Evolutionary conservation across 2,797 vertebrate species (phyloP).

Genomic region (Chelon auratus): DNA sequence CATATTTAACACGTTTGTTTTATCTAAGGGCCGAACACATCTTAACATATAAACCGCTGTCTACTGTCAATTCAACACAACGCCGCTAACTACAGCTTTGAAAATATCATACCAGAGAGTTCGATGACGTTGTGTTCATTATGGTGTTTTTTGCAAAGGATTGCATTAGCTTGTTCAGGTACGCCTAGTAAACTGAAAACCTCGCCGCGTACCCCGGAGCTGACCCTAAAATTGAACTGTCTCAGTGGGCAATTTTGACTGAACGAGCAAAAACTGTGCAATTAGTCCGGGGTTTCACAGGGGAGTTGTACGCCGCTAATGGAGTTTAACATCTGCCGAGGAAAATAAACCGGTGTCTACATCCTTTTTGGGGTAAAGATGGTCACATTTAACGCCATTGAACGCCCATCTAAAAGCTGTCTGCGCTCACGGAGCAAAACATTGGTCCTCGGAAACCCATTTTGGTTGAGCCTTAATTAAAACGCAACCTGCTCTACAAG

Average conservation of each 20-base stretch:
- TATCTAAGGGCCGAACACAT: background rate
- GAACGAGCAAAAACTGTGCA: constrained; percentile 61
- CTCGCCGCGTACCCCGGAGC: constrained; percentile 35
- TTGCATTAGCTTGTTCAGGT: constrained; percentile 59
- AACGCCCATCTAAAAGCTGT: constrained; percentile 27
- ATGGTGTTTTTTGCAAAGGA: constrained; percentile 32
- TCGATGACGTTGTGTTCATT: constrained; percentile 34
- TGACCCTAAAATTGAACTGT: constrained; percentile 50
- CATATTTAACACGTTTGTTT: too few relatives aligned
- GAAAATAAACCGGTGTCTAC: constrained; percentile 32
- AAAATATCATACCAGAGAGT: too few relatives aligned
- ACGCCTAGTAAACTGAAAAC: constrained; percentile 53
- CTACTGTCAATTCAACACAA: background rate
- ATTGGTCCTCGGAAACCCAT: constrained; percentile 43
- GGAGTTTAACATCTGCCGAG: constrained; percentile 48
- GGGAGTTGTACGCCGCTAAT: constrained; percentile 49
- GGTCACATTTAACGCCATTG: constrained; percentile 35
- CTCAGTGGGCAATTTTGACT: constrained; percentile 56
- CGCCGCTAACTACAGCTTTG: too few relatives aligned
- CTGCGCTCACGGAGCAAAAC: constrained; percentile 29
- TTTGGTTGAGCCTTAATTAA: constrained; percentile 62
- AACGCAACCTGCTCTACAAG: constrained; percentile 49
- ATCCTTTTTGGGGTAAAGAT: constrained; percentile 28
- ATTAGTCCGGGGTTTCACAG: constrained; percentile 56
- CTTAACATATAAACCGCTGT: background rate